These are phyloP conservation scores for Drosophila rellima DNA, from an alignment of 2,888 invertebrate species.

Conservation along the genomic window DNA sequence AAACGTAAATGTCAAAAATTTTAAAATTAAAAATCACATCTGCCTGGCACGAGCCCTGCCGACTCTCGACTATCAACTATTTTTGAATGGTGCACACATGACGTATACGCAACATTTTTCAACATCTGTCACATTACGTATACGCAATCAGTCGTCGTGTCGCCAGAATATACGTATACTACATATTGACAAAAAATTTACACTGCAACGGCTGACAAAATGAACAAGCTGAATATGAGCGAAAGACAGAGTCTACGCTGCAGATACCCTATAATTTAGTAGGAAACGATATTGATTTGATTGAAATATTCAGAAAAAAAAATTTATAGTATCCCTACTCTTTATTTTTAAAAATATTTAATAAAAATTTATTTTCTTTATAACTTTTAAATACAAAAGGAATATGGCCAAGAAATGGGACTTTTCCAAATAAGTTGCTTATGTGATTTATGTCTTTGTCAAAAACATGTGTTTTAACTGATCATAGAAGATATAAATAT, in stretches of 20 bases:
- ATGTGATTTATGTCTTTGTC: too few species aligned
- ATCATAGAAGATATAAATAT: too few species aligned
- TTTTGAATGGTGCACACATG: conserved; percentile 33
- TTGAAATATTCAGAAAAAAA: too few species aligned
- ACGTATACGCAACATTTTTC: conserved; percentile 71
- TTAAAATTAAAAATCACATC: conserved; percentile 80
- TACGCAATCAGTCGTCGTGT: conserved; percentile 74
- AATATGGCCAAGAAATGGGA: too few species aligned
- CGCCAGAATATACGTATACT: conserved; percentile 43
- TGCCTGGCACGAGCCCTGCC: conserved; percentile 17
- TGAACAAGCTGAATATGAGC: conserved; percentile 23
- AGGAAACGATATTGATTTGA: neutral
- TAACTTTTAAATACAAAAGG: too few species aligned
- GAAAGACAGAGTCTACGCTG: too few species aligned
- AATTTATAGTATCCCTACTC: too few species aligned
- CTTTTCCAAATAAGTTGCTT: too few species aligned
- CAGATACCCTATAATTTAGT: conserved; percentile 24
- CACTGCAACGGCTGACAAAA: conserved; percentile 38
- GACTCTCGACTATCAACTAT: conserved; percentile 42
- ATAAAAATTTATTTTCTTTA: too few species aligned
- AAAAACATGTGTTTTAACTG: too few species aligned
- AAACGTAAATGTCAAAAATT: conserved; percentile 81
- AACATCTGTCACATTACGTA: conserved; percentile 79
- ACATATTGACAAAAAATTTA: conserved; percentile 60
- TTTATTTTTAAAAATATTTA: too few species aligned